These are phyloP conservation scores for Danio rerio DNA, from an alignment of 2,113 vertebrate species.

Conservation along the genomic window DNA sequence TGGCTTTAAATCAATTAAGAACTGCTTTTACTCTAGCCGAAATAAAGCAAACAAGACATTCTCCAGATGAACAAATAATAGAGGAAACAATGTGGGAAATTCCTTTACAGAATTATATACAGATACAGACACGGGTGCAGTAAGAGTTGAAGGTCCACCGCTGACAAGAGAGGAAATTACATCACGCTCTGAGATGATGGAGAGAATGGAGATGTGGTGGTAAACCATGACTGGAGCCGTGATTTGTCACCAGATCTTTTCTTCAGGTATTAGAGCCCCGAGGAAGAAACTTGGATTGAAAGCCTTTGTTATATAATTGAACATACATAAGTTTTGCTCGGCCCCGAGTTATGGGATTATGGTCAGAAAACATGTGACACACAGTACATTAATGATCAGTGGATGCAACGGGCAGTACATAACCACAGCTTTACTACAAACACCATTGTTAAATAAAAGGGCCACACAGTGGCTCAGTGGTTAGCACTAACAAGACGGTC, in stretches of 20 bases:
- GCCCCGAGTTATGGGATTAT: slow-evolving; percentile 4
- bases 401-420: too few relatives aligned
- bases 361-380: background rate
- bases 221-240: slow-evolving; percentile 35
- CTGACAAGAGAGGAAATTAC: slow-evolving; percentile 40
- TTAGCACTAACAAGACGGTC: too few relatives aligned
- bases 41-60: too few relatives aligned
- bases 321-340: background rate
- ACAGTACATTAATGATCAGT: too few relatives aligned
- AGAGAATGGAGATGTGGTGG: slow-evolving; percentile 28
- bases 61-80: too few relatives aligned
- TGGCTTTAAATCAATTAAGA: too few relatives aligned
- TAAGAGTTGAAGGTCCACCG: slow-evolving; percentile 38
- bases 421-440: too few relatives aligned
- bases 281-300: slow-evolving; percentile 8
- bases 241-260: slow-evolving; percentile 24
- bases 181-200: slow-evolving; percentile 29
- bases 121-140: background rate
- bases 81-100: background rate
- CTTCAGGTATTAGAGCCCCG: slow-evolving; percentile 2
- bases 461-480: too few relatives aligned
- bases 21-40: too few relatives aligned
- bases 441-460: too few relatives aligned
- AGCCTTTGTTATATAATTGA: slow-evolving; percentile 18
- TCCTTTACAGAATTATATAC: too few relatives aligned